These are phyloP conservation scores for Pluvialis apricaria DNA, from an alignment of 2,113 vertebrate genomes.

Conservation along the genomic window DNA sequence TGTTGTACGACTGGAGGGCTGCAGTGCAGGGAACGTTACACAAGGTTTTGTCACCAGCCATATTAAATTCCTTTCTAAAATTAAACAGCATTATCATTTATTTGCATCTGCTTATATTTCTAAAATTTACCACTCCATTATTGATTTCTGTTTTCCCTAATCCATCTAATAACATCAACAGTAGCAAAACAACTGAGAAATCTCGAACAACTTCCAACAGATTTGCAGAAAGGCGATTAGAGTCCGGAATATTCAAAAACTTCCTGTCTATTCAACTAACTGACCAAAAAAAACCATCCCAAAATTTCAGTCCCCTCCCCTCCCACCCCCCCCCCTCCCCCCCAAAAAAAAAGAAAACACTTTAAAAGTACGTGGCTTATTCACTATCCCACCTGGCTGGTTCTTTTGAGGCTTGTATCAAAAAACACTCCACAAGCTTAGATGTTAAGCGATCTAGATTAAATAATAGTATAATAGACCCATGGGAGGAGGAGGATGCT, in stretches of 20 bases:
- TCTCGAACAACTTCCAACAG: not conserved
- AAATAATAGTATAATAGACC: fast-evolving
- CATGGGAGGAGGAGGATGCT: not conserved
- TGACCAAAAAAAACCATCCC: fast-evolving
- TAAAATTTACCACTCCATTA: not conserved
- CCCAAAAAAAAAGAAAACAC: not conserved
- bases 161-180: not conserved
- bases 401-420: not conserved
- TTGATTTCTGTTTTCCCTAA: not conserved
- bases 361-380: not conserved
- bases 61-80: not conserved
- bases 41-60: not conserved
- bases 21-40: not conserved
- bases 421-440: not conserved
- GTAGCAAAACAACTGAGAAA: not conserved
- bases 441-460: not conserved
- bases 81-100: not conserved
- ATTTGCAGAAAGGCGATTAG: not conserved
- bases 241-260: fast-evolving
- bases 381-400: not conserved
- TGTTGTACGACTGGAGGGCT: not conserved
- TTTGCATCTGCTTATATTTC: not conserved
- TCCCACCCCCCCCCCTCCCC: fast-evolving
- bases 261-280: not conserved
- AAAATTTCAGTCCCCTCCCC: not conserved